Base-by-base conservation (phyloP, 2,113 vertebrate species). In the Oreocharis arfaki region DNA sequence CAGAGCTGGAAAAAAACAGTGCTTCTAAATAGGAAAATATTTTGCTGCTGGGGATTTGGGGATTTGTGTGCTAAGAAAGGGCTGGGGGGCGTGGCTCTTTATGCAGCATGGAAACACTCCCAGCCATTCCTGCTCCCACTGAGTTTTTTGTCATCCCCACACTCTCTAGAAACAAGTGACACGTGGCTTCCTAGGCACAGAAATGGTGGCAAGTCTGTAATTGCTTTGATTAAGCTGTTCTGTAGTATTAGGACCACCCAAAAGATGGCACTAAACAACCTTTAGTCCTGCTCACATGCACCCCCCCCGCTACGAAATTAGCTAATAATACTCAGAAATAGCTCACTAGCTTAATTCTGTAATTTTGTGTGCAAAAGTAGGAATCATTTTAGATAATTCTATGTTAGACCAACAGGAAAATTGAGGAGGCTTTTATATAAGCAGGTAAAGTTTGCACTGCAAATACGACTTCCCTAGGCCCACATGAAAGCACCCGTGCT, bases 261-360 rank as follows among this genome's bases (percentile, higher is more conserved):
- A 98, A 97, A 98, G 97, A 93, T 97, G 98, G 97, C 97, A 98
- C 97, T 96, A 97, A 96, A 89, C 68, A 96, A 11, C 97, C 88
- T 95, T 89, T 11, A 95, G 93, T 95, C 33, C 27, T 69, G 41
- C 12, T 49, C 44, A 37, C 28, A 26, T 7, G 39, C 17, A 39
- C 16, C 19, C 19, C 12, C 3, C 11, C 37, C 8, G 6, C 20
- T n/a, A 12, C 1, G 6, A 8, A 76, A 73, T 61, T 76, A 90
- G 30, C 42, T 65, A 53, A 30, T 56, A 80, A 20, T 65, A 69
- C 15, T 56, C 78, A 93, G 11, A 93, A 91, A 55, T 49, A 80
- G 22, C 41, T 90, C 24, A 3, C 12, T 30, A 33, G 14, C 85
- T 93, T 39, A 63, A 77, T 91, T 95, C 79, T 81, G 33, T 93